Percentiles rank a stretch among this genome's conserved stretches.
Conservation (phyloP, 2,888 invertebrate genomes). For the Myathropa florea region DNA sequence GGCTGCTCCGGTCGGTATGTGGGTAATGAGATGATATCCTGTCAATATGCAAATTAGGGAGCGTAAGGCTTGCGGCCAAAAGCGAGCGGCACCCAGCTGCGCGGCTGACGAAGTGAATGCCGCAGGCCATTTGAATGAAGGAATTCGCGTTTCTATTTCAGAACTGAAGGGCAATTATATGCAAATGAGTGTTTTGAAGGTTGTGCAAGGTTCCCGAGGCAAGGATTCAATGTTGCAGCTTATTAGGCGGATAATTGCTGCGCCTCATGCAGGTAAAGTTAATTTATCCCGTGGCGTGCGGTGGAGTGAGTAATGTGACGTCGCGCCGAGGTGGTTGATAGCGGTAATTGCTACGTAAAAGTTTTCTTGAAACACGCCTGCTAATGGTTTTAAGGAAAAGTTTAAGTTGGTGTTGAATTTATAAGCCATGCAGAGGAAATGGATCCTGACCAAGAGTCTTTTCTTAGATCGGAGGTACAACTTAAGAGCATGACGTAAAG, state of each 20-base stretch:
- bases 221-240: conserved; percentile 17
- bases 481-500: too few relatives aligned
- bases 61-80: neutral
- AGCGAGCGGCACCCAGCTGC: neutral
- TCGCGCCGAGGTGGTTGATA: neutral
- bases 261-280: conserved; percentile 46
- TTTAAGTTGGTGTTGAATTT: too few relatives aligned
- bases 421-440: too few relatives aligned
- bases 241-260: conserved; percentile 34
- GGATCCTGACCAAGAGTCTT: too few relatives aligned
- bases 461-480: too few relatives aligned
- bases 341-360: neutral
- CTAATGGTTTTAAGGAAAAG: neutral
- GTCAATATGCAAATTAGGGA: conserved; percentile 53
- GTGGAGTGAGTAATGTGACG: conserved; percentile 24
- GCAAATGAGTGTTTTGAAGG: conserved; percentile 45
- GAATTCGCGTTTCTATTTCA: conserved; percentile 30
- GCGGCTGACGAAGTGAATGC: neutral
- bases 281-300: conserved; percentile 18
- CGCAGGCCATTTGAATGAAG: conserved; percentile 14
- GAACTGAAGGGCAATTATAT: conserved; percentile 52
- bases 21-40: conserved; percentile 45
- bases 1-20: neutral
- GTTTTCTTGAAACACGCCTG: neutral
- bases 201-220: neutral